phyloP scores from a whole-genome alignment of 2,888 invertebrate species.

The Eugnorisma glareosa region DNA sequence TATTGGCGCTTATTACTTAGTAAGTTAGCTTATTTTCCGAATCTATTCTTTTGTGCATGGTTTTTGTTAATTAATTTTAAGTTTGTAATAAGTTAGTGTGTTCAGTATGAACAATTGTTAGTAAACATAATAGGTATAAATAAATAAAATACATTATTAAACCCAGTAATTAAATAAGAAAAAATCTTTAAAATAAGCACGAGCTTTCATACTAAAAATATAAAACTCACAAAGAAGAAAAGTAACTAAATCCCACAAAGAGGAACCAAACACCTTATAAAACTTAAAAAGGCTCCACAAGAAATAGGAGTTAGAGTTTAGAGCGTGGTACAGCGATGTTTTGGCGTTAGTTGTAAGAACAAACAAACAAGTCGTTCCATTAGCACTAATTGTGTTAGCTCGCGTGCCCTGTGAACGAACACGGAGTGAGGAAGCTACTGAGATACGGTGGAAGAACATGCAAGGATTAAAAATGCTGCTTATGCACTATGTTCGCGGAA shows the following conservation, averaged over 20 bases:
- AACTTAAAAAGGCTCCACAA: constrained; percentile 59
- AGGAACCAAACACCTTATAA: constrained; percentile 40
- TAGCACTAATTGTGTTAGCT: constrained; percentile 79
- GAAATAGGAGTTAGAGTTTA: constrained; percentile 56
- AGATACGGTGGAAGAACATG: constrained; percentile 35
- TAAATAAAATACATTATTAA: not conserved
- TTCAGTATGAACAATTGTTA: too few species aligned
- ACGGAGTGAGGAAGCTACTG: constrained; percentile 23
- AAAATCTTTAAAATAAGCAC: not conserved
- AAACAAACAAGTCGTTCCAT: constrained; percentile 80
- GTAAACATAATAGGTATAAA: too few species aligned
- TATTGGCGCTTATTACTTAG: too few species aligned
- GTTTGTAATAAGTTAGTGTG: too few species aligned
- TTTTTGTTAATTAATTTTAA: too few species aligned
- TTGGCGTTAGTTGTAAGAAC: constrained; percentile 70
- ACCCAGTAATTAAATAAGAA: not conserved
- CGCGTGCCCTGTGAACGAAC: constrained; percentile 48
- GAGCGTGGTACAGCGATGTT: constrained; percentile 57
- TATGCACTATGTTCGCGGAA: not conserved
- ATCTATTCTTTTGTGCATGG: too few species aligned
- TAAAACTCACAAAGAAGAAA: constrained; percentile 1
- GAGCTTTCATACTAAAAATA: not conserved
- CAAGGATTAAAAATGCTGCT: constrained; percentile 13
- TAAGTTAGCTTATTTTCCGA: too few species aligned
- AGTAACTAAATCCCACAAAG: constrained; percentile 14